phyloP scores from a whole-genome alignment of 2,888 invertebrate genomes.

The Melieria crassipennis region DNA sequence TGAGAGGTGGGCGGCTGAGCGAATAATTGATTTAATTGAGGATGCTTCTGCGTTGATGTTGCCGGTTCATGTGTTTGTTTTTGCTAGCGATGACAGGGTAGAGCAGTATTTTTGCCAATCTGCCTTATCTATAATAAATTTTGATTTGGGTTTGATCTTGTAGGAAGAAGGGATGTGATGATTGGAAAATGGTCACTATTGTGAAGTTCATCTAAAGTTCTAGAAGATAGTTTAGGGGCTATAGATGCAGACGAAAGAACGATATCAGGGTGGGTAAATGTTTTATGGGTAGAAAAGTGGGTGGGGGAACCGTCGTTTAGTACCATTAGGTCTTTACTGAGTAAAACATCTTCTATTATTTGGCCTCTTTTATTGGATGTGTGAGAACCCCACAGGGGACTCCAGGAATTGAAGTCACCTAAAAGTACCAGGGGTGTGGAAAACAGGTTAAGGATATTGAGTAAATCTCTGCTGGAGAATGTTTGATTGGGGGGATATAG shows the following conservation, averaged over 20 bases:
- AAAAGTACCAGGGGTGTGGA: conserved; percentile 7
- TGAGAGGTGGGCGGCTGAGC: too few relatives aligned
- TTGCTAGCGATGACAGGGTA: too few relatives aligned
- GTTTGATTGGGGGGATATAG: conserved; percentile 24
- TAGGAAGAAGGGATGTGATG: not conserved
- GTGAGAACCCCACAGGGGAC: conserved; percentile 6
- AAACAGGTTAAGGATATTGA: not conserved
- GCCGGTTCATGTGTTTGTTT: too few relatives aligned
- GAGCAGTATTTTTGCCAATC: too few relatives aligned
- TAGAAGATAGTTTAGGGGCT: conserved; percentile 8
- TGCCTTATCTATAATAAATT: not conserved
- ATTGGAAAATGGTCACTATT: conserved; percentile 21
- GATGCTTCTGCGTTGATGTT: too few relatives aligned
- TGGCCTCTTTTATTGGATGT: conserved; percentile 6
- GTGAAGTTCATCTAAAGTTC: conserved; percentile 10
- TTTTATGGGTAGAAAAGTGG: conserved; percentile 7
- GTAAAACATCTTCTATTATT: not conserved
- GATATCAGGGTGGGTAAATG: conserved; percentile 16
- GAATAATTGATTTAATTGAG: too few relatives aligned
- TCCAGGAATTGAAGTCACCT: conserved; percentile 24
- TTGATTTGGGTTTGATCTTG: not conserved
- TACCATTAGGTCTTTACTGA: not conserved
- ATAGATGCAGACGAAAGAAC: conserved; percentile 2
- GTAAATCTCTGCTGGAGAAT: conserved; percentile 6
- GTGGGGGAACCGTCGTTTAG: conserved; percentile 6